Conservation (phyloP, 2,888 invertebrate genomes). For the Drosophila infuscata region DNA sequence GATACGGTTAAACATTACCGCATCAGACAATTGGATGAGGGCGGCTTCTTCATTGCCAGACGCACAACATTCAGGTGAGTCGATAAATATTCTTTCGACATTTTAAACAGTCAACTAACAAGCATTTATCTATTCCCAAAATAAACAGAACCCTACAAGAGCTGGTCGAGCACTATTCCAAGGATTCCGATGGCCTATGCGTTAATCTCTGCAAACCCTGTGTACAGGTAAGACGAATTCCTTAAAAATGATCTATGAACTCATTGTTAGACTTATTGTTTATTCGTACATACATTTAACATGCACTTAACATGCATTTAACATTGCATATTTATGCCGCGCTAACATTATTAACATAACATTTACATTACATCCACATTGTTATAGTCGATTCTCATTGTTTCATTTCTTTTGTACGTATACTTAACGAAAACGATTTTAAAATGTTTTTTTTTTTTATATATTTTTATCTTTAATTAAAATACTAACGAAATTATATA, state of each 20-base stretch:
- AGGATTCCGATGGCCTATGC: constrained; percentile 99
- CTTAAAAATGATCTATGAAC: neutral
- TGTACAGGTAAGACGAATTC: constrained; percentile 90
- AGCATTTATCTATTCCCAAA: neutral
- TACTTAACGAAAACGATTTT: constrained; percentile 43
- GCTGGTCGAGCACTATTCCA: constrained; percentile 98
- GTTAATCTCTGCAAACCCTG: constrained; percentile 98
- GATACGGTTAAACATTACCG: constrained; percentile 99
- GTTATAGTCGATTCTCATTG: constrained; percentile 36
- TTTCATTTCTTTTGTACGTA: constrained; percentile 27
- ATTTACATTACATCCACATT: constrained; percentile 38
- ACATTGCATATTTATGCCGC: constrained; percentile 42
- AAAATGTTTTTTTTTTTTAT: constrained; percentile 41
- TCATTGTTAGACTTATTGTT: constrained; percentile 63
- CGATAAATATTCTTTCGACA: neutral
- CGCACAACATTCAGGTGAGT: constrained; percentile 94
- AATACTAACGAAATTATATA: constrained; percentile 51
- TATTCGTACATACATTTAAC: constrained; percentile 48
- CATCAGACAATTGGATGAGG: constrained; percentile 98
- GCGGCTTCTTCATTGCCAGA: constrained; percentile 99
- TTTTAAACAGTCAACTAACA: neutral
- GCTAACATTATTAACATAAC: constrained; percentile 35
- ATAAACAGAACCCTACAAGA: constrained; percentile 94
- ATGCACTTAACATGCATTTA: constrained; percentile 48
- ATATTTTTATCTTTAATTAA: constrained; percentile 56